Evolutionary conservation across 2,113 vertebrate genomes (phyloP).

Genomic region (western clawed frog (Xenopus tropicalis)): DNA sequence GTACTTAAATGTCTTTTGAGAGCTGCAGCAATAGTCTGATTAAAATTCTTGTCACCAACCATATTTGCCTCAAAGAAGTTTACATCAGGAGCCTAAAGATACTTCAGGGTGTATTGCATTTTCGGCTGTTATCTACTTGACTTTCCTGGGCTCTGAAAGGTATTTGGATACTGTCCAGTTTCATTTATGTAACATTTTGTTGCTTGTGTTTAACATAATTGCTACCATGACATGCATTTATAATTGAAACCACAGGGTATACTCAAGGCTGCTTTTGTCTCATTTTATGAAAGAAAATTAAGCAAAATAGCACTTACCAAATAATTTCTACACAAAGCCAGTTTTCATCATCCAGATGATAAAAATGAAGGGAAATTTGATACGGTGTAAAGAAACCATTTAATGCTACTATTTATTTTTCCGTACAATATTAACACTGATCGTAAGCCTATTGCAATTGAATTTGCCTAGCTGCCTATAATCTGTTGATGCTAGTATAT

Average conservation of each 20-base stretch:
- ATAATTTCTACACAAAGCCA: too few relatives aligned
- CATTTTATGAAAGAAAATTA: conserved; percentile 36
- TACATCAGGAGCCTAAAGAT: background rate
- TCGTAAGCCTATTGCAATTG: too few relatives aligned
- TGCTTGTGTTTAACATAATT: conserved; percentile 59
- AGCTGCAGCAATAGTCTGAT: background rate
- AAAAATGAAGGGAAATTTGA: background rate
- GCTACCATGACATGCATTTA: conserved; percentile 54
- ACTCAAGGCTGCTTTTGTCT: conserved; percentile 22
- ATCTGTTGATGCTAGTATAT: too few relatives aligned
- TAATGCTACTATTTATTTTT: too few relatives aligned
- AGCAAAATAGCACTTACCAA: too few relatives aligned
- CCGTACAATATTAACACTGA: too few relatives aligned
- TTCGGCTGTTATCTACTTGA: conserved; percentile 45
- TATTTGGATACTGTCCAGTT: conserved; percentile 57
- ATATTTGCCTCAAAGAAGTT: background rate
- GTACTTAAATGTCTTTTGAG: background rate
- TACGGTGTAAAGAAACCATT: background rate
- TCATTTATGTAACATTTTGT: conserved; percentile 57
- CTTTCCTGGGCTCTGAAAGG: conserved; percentile 46
- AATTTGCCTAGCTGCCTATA: too few relatives aligned
- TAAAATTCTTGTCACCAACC: background rate
- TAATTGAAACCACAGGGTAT: conserved; percentile 53
- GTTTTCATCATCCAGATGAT: background rate
- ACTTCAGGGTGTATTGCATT: conserved; percentile 14